Conservation (phyloP, 2,797 vertebrate species). For the Danio choprae region DNA sequence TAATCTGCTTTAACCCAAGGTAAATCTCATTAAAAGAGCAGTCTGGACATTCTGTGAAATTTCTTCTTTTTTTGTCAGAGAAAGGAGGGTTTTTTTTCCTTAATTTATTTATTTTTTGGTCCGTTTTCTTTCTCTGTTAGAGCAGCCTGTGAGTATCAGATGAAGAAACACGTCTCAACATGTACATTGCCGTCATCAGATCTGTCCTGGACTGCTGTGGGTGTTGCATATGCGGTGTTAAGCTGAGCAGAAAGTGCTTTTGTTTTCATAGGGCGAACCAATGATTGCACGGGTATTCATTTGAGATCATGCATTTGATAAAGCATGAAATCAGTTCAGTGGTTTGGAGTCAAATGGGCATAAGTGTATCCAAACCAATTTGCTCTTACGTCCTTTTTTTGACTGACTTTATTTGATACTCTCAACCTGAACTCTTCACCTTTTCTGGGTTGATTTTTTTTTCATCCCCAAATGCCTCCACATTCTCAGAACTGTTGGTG, state of each 20-base stretch:
- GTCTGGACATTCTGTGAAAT: background rate
- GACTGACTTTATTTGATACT: background rate
- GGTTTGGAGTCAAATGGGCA: background rate
- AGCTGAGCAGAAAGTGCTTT: background rate
- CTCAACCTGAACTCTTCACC: constrained; percentile 41
- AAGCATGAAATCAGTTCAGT: background rate
- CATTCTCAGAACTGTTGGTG: constrained; percentile 12
- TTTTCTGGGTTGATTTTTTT: background rate
- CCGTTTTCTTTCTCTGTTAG: constrained; percentile 41
- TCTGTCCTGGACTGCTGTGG: background rate
- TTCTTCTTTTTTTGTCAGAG: constrained; percentile 28
- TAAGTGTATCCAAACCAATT: constrained; percentile 6
- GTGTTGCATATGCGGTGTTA: constrained; percentile 6
- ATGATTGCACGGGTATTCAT: background rate
- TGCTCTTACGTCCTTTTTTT: background rate
- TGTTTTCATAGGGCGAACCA: background rate
- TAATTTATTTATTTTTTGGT: too few species aligned
- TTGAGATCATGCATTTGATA: constrained; percentile 12
- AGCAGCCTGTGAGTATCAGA: background rate
- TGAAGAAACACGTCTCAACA: background rate
- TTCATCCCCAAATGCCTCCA: background rate
- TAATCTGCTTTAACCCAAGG: too few species aligned
- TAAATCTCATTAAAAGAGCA: background rate
- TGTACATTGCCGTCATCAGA: constrained; percentile 4
- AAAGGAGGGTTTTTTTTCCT: too few species aligned